phyloP scores from a whole-genome alignment of 2,113 vertebrate species.

The Alethe castanea region DNA sequence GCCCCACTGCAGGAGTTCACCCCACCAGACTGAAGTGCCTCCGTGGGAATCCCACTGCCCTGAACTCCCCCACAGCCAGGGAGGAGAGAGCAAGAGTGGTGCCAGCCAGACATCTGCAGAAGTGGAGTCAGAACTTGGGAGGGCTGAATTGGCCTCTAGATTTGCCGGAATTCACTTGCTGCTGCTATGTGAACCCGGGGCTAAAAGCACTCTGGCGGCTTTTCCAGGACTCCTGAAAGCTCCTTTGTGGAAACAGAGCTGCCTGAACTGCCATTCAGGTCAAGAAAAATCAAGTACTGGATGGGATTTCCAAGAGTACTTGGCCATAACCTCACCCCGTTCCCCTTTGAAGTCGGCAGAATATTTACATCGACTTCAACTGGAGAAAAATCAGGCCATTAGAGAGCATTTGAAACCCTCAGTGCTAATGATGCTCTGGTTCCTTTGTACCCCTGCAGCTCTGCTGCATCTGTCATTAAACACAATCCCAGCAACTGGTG shows the following conservation, averaged over 20 bases:
- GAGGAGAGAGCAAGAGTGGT: not conserved
- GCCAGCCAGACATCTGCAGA: not conserved
- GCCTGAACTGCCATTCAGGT: slow-evolving; percentile 13
- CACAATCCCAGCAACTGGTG: not conserved
- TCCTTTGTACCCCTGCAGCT: not conserved
- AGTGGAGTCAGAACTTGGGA: not conserved
- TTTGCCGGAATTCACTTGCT: not conserved
- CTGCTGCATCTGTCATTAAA: not conserved
- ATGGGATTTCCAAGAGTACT: slow-evolving; percentile 20
- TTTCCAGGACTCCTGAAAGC: slow-evolving; percentile 38
- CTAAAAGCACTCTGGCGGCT: not conserved
- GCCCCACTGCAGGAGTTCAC: not conserved
- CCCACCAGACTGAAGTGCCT: not conserved
- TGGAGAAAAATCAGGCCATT: not conserved
- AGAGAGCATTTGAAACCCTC: not conserved
- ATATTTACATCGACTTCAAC: not conserved
- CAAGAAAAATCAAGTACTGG: slow-evolving; percentile 14
- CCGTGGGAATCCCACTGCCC: not conserved
- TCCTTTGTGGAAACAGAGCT: slow-evolving; percentile 21
- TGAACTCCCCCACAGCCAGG: not conserved
- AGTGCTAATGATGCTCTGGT: not conserved
- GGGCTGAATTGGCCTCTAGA: not conserved
- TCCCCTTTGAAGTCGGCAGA: slow-evolving; percentile 33
- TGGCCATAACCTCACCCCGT: not conserved
- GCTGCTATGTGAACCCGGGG: slow-evolving; percentile 30